Evolutionary conservation across 2,888 invertebrate genomes (phyloP).

Genomic region (Cerceris rybyensis): DNA sequence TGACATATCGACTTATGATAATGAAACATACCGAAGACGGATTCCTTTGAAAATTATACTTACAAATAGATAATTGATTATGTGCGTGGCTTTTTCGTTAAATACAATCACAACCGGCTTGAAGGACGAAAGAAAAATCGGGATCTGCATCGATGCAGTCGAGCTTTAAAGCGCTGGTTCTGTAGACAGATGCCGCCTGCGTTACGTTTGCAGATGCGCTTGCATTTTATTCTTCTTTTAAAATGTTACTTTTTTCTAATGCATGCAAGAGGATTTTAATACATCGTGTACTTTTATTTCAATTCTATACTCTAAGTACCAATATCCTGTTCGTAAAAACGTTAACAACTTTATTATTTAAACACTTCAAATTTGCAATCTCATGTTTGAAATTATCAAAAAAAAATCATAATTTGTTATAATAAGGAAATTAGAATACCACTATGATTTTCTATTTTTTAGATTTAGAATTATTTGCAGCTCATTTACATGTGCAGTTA

Average conservation of each 20-base stretch:
- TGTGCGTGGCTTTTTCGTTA: not conserved
- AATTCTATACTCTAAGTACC: no score
- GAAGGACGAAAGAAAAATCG: not conserved
- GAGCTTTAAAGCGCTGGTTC: slow-evolving; percentile 22
- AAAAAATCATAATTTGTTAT: no score
- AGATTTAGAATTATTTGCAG: no score
- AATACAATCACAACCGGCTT: not conserved
- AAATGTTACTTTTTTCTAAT: not conserved
- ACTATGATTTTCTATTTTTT: no score
- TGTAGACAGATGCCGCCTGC: slow-evolving; percentile 51
- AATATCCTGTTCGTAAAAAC: no score
- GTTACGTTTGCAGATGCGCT: slow-evolving; percentile 1
- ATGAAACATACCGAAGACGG: not conserved
- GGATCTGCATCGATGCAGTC: not conserved
- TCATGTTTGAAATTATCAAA: no score
- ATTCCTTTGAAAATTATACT: not conserved
- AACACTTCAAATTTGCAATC: no score
- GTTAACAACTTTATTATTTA: no score
- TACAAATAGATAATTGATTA: not conserved
- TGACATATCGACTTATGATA: slow-evolving; percentile 49
- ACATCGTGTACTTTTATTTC: no score
- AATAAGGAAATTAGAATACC: no score
- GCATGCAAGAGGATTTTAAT: no score
- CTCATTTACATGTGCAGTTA: no score
- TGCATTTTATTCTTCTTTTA: not conserved